Evolutionary conservation across 2,113 vertebrate genomes (phyloP), one percentile per base, ranked within the genome.

Genomic region (Oryzias curvinotus): DNA sequence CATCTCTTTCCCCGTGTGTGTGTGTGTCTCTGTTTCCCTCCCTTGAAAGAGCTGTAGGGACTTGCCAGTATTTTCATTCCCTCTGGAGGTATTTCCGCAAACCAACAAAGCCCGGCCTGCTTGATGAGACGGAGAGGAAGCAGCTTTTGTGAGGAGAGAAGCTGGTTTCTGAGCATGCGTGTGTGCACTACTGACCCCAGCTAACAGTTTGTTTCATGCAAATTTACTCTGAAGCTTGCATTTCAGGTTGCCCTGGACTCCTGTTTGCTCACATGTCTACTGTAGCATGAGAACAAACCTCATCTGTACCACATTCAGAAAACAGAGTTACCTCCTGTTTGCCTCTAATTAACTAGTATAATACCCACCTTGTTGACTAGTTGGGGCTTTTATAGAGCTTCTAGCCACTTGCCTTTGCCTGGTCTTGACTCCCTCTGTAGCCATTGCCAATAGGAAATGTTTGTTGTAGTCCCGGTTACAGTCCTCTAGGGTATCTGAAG

Each of bases 1-100:
- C 62, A 52, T 63, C 78, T 77, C 65, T 48, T 26, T 71, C 25
- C 58, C 54, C 25, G 10, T 23, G 30, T 68, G 28, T 36, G 28
- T 36, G 36, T 2, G 36, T 10, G 36, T 36, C 36, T 36, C 36
- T 36, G 10, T 36, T 12, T 36, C 62, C 73, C 69, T 69, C 73
- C 76, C 64, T 75, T 79, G 76, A 81, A 82, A 64, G 87, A 89
- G 87, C 87, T 92, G 90, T 83, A 88, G 86, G 86, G 87, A 91
- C 90, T 90, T 90, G 90, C 88, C 89, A 90, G 83, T 91, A 90
- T 91, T 91, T 91, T 92, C 88, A 89, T 91, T 92, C 89, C 85
- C 86, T 90, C 89, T 87, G 71, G 81, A 91, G 91, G 91, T 90
- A 92, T 92, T 92, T 92, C 91, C 91, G 89, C 84, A 81, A 81